Evolutionary conservation across 2,888 invertebrate species (phyloP), one percentile per base, ranked within the genome.

Genomic region (Alloplasta piceator): DNA sequence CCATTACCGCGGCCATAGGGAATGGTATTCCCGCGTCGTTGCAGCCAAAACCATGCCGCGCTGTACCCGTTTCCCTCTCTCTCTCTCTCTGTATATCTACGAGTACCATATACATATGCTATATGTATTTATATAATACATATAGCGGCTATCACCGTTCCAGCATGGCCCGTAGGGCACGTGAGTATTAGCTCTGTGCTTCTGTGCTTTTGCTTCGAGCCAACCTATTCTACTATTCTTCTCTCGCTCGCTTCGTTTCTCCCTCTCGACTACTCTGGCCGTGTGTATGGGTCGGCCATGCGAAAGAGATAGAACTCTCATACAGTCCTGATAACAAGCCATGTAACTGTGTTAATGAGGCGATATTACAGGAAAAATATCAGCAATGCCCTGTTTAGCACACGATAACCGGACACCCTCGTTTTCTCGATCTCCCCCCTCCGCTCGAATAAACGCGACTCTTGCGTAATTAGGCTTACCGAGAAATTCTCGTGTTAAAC

Each of bases 1-100:
- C 91, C 91, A 91, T 91, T 91, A 91, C 89, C 90, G 87, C 68
- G 76, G 72, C 73, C 52, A 68, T 80, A 72, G 76, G 73, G 80
- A 80, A 76, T 72, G 78, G 61, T 63, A 68, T 78, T 63, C 78
- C 68, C 67, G 26, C 41, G 55, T n/a, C 56, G 72, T 80, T 77
- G 76, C 76, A 76, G 72, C 76, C 78, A 14, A 80, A 80, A 77
- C 76, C 72, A 12, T 63, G 72, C 46, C 50, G 58, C 39, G 50
- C 55, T 63, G n/a, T 36, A 43, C 14, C 56, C 36, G 36, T n/a
- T 58, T 58, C 58, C 36, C 58, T 36, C 56, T 56, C 56, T 26
- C 56, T 55, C 16, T 7, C 56, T 56, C 36, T 56, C 56, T 36
- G 10, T 36, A 2, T 58, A 7, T 58, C 58, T 12, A 36, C 7